phyloP scores from a whole-genome alignment of 2,113 vertebrate species.

The Phasianus colchicus region DNA sequence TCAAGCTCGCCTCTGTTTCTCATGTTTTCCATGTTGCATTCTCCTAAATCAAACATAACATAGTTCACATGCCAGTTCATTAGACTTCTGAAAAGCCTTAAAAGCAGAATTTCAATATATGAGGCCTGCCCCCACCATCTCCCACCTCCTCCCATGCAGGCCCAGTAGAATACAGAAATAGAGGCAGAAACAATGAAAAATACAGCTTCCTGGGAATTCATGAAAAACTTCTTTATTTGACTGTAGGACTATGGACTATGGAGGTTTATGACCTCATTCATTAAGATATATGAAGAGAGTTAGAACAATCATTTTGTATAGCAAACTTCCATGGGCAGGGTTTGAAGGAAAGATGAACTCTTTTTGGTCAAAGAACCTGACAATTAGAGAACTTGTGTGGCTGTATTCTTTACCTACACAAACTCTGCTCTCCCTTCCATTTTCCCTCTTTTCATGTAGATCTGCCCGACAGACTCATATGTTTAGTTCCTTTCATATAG shows the following conservation, averaged over 20 bases:
- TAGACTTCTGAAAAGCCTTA: background rate
- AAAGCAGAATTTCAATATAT: background rate
- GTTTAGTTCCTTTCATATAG: background rate
- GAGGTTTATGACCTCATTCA: background rate
- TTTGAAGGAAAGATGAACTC: background rate
- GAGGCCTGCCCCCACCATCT: background rate
- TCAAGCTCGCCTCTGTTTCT: background rate
- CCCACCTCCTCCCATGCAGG: background rate
- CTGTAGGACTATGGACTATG: background rate
- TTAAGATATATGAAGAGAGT: background rate
- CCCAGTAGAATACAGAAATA: background rate
- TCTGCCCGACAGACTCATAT: background rate
- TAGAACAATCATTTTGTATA: accelerated
- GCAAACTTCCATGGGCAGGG: background rate
- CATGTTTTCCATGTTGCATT: background rate
- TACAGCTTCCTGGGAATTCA: background rate
- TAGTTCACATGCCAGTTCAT: background rate
- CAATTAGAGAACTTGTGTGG: background rate
- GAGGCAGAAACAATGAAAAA: background rate
- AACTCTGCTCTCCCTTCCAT: background rate
- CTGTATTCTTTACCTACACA: background rate
- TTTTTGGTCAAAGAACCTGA: background rate
- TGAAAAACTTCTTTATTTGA: background rate
- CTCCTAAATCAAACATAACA: background rate
- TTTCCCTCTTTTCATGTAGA: background rate